Base-by-base conservation (phyloP, 2,888 invertebrate genomes). In the Linyphia triangularis region DNA sequence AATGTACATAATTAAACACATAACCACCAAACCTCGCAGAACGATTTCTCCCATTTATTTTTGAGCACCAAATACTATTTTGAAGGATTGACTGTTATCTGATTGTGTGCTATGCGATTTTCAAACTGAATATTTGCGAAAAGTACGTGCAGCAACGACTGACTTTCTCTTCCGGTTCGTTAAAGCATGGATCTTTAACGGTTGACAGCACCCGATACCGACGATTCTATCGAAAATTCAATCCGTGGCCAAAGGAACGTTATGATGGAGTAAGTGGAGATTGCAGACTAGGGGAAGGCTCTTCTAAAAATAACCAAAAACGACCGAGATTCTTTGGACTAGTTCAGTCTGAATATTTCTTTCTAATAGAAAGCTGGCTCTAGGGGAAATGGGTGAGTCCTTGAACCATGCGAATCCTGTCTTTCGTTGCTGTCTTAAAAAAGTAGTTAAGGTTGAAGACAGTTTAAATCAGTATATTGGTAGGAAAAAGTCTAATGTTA, bases 171-270 rank as follows among this genome's bases (percentile, higher is more conserved):
- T 37, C 61, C 67, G 79, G 67, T 79, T 79, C 79, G 79, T 79
- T 79, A 79, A 51, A n/a, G 67, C 51, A 22, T 51, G 51, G 51
- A 77, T 79, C 43, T 67, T 67, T 43, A 79, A 79, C 67, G 79
- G 79, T 37, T 43, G 63, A 63, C 26, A 40, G 59, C 24, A 24
- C 43, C 37, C 51, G 2, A 0, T 16, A 26, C 26, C 3, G 77
- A 63, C 77, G 79, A 79, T 79, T 57, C 26, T 67, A 79, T 79
- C 51, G 67, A 67, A 67, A 43, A 79, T 43, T 63, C 67, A 51
- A 67, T 67, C 28, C 59, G 24, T 33, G 33, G 40, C 10, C 22
- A 16, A 24, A 33, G 43, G 13, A 72, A 43, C 16, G 70, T 51
- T 51, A 10, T 28, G 43, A 2, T 19, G 51, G 24, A 9, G 57